phyloP scores from a whole-genome alignment of 2,888 invertebrate species.

The Empis stercorea region DNA sequence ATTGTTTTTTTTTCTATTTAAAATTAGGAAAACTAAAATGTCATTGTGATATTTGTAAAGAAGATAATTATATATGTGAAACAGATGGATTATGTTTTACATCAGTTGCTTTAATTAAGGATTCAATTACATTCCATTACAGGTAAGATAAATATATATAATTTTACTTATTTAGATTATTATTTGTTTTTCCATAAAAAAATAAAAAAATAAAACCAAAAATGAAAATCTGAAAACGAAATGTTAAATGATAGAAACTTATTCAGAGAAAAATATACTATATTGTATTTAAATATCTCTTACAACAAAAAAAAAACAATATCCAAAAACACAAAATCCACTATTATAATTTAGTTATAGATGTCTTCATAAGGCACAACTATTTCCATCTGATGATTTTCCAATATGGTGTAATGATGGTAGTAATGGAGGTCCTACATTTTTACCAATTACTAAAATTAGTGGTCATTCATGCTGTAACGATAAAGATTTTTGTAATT shows the following conservation, averaged over 20 bases:
- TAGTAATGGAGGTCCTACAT: conserved; percentile 29
- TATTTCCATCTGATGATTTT: conserved; percentile 28
- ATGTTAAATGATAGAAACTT: too few relatives aligned
- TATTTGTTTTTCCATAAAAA: not conserved
- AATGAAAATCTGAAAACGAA: too few relatives aligned
- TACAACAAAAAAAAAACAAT: too few relatives aligned
- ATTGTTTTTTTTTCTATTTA: conserved; percentile 2
- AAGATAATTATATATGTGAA: conserved; percentile 66
- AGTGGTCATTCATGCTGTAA: conserved; percentile 34
- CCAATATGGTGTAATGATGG: conserved; percentile 35
- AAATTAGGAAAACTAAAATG: conserved; percentile 48
- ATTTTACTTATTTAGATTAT: not conserved
- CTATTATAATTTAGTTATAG: conserved; percentile 16
- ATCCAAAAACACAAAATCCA: too few relatives aligned
- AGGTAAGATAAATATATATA: conserved; percentile 49
- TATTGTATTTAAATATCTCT: too few relatives aligned
- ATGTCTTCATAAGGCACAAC: conserved; percentile 31
- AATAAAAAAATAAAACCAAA: not conserved
- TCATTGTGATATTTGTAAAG: conserved; percentile 66
- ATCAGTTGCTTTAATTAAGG: conserved; percentile 54
- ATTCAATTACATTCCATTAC: conserved; percentile 49
- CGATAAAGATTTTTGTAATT: conserved; percentile 33
- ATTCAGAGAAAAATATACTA: too few relatives aligned
- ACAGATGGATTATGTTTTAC: conserved; percentile 85
- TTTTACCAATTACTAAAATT: conserved; percentile 27